A percentile compares a stretch with the other conserved stretches of the same genome.
These are phyloP conservation scores for Cirrhinus mrigala DNA, from an alignment of 2,797 vertebrate species.

Conservation along the genomic window DNA sequence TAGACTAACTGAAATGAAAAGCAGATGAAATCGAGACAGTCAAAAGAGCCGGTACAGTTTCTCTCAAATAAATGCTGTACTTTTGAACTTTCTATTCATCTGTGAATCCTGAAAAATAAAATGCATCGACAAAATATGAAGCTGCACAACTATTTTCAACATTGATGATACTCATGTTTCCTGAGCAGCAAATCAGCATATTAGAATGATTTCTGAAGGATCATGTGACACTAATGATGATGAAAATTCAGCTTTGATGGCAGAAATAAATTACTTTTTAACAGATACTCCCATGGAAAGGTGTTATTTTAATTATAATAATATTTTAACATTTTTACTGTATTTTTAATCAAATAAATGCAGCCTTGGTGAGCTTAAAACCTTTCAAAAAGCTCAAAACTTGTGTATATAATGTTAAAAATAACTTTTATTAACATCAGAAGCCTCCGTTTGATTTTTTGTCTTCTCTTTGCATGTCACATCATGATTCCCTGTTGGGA, in stretches of 20 bases:
- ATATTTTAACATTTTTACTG: neutral
- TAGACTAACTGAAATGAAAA: constrained; percentile 23
- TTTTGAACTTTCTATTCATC: neutral
- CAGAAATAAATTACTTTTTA: neutral
- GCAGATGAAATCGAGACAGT: constrained; percentile 31
- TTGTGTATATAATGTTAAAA: neutral
- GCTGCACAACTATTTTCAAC: too few species aligned
- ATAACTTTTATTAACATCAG: neutral
- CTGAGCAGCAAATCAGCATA: too few species aligned
- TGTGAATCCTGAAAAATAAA: too few species aligned
- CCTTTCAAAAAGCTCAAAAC: too few species aligned
- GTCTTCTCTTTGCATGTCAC: neutral
- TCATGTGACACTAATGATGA: neutral
- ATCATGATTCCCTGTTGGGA: neutral
- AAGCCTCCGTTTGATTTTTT: neutral
- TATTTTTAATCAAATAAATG: neutral
- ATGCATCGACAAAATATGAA: neutral
- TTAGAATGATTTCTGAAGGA: neutral
- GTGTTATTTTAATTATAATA: neutral
- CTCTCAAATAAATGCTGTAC: neutral
- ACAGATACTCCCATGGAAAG: neutral
- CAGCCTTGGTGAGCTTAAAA: neutral
- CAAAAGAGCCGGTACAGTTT: neutral
- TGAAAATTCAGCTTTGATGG: neutral
- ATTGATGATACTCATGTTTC: too few species aligned